These are phyloP conservation scores for Agrypnus murinus DNA, from an alignment of 2,888 invertebrate species.

Conservation along the genomic window DNA sequence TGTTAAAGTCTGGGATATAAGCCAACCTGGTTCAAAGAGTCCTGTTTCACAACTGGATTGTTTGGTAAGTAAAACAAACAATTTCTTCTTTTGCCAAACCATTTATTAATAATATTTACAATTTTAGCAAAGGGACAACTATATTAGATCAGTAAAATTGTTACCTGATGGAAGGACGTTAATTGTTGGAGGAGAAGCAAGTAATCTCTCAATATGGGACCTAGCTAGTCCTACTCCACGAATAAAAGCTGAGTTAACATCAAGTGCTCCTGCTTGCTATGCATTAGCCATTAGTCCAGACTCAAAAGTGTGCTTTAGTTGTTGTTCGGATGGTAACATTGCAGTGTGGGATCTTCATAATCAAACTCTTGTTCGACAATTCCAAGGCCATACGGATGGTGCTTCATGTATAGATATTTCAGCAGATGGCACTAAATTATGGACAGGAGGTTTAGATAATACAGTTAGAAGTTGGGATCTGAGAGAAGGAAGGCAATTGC, in stretches of 20 bases:
- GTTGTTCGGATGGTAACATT: constrained; percentile 97
- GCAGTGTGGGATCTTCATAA: constrained; percentile 98
- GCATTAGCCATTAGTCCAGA: constrained; percentile 97
- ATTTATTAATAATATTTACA: background rate
- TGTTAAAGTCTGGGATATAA: constrained; percentile 98
- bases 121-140: constrained; percentile 91
- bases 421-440: constrained; percentile 92
- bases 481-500: constrained; percentile 91
- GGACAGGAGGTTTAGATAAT: constrained; percentile 97
- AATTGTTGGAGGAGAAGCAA: constrained; percentile 97
- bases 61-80: constrained; percentile 78
- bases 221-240: constrained; percentile 92
- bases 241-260: constrained; percentile 94
- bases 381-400: constrained; percentile 95
- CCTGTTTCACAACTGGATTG: constrained; percentile 95
- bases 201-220: constrained; percentile 97
- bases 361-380: constrained; percentile 91
- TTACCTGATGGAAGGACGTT: constrained; percentile 94
- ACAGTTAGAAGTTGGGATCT: constrained; percentile 95
- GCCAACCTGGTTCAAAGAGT: constrained; percentile 88
- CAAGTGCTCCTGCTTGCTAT: constrained; percentile 96
- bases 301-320: constrained; percentile 97
- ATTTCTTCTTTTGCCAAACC: background rate
- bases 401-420: constrained; percentile 97
- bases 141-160: constrained; percentile 95